Evolutionary conservation across 2,113 vertebrate genomes (phyloP).

Genomic region (Nerophis ophidion): DNA sequence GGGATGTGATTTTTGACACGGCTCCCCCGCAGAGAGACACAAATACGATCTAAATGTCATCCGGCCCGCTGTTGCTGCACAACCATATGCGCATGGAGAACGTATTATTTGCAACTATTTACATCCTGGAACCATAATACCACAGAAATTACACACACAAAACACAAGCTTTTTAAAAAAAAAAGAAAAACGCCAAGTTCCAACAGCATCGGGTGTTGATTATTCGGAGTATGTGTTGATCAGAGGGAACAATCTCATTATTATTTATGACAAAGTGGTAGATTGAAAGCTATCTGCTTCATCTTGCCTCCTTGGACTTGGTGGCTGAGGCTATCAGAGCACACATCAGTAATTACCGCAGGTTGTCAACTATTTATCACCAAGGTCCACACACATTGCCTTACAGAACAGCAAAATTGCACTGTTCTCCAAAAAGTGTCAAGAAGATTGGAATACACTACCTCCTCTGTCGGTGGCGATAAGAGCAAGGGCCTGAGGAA

Average conservation of each 20-base stretch:
- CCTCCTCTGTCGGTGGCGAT: slow-evolving; percentile 38
- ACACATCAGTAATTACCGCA: slow-evolving; percentile 72
- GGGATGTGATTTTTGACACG: slow-evolving; percentile 54
- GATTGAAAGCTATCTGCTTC: slow-evolving; percentile 68
- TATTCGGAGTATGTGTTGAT: slow-evolving; percentile 35
- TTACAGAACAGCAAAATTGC: not conserved
- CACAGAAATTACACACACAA: slow-evolving; percentile 27
- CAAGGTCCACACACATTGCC: slow-evolving; percentile 9
- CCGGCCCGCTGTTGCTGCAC: slow-evolving; percentile 34
- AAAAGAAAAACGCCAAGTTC: slow-evolving; percentile 13
- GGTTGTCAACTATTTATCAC: slow-evolving; percentile 68
- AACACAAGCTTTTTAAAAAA: slow-evolving; percentile 40
- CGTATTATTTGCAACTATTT: slow-evolving; percentile 55
- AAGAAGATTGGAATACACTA: slow-evolving; percentile 36
- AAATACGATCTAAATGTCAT: slow-evolving; percentile 60
- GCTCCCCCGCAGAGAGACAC: slow-evolving; percentile 61
- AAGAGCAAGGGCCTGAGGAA: slow-evolving; percentile 20
- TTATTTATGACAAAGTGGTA: slow-evolving; percentile 48
- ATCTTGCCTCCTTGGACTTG: slow-evolving; percentile 45
- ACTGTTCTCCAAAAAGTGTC: slow-evolving; percentile 27
- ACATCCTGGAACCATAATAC: slow-evolving; percentile 33
- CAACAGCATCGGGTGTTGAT: slow-evolving; percentile 37
- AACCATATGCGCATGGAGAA: slow-evolving; percentile 19
- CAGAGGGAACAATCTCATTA: slow-evolving; percentile 46
- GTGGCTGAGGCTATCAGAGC: slow-evolving; percentile 53